Base-by-base conservation (phyloP, 2,888 invertebrate genomes). In the Microdon myrmicae region DNA sequence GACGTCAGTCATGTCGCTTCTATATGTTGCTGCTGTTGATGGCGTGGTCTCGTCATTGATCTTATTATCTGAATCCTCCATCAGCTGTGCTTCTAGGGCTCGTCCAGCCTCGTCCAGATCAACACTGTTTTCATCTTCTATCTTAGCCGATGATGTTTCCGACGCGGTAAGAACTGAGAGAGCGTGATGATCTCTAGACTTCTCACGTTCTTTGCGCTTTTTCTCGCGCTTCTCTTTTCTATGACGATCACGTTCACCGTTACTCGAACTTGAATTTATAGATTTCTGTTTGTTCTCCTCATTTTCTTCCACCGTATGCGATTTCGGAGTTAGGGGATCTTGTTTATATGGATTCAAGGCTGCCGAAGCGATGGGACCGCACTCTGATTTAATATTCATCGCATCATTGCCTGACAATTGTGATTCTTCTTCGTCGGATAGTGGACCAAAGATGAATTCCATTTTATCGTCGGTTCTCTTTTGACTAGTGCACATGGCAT, bases 361-460 rank as follows among this genome's bases (percentile, higher is more conserved):
- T 7, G 78, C 79, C 0, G 79, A 79, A 1, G 77, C 79, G 34
- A 77, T 73, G 0, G 79, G 79, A 1, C 76, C 78, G 2, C 43
- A 61, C 7, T 53, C 54, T 8, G 41, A n/a, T 54, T 49, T 64
- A 2, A 47, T 22, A 9, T 56, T 56, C 1, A 67, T 10, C 0
- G 68, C 61, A 13, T 70, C 73, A 5, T 72, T 73, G 14, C 75
- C 75, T 0, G 77, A 73, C 6, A 74, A 59, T 17, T 75, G 76
- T 1, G 75, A 72, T 23, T 79, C 77, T 67, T 87, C 86, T 70
- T 92, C 90, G 72, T 90, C 93, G 1, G 93, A 92, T 58, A 92
- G 82, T 7, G 92, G 90, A 0, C 92, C 93, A 79, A 93, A 93
- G 60, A 93, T 92, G 70, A 91, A 92, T 76, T 92, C 91, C 89